Base-by-base conservation (phyloP, 2,797 vertebrate species). In the Chromis chromis region DNA sequence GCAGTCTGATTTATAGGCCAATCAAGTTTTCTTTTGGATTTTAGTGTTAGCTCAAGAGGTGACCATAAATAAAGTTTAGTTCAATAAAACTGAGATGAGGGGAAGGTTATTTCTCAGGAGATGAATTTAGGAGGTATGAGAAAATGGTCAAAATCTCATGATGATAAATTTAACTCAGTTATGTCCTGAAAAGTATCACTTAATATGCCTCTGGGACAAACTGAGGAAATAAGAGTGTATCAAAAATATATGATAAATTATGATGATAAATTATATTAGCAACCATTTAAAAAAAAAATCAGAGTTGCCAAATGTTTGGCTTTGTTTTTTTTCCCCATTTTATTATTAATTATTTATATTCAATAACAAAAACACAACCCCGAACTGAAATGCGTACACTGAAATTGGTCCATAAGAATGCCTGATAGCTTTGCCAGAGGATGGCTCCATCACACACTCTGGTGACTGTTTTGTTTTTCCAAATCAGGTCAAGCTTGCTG, bases 401-500 rank as follows among this genome's bases (percentile, higher is more conserved):
- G 25, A 65, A 52, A 44, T 2, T 53, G 7, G 11, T 31, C 21
- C 46, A 52, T 19, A 42, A 42, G 3, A 42, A 42, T 17, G 13
- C 1, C 40, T 17, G 16, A 9, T 42, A 17, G 17, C 14, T 14
- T 16, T 16, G 40, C 16, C 40, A 16, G 16, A 16, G 40, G 0
- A 21, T 22, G 14, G 57, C 7, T 3, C 27, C 3, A 16, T 44
- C 22, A n/a, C 14, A 10, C 44, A 19, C 21, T 24, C 4, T 49
- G 13, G 42, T 22, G 8, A 16, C 19, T 8, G 1, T 14, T 14
- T 25, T 49, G 24, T 78, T 65, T 72, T 4, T 74, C 11, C 22
- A 22, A 19, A 40, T 76, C 59, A 90, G 87, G 70, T 68, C 74
- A 74, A 25, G 49, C 46, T 21, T 76, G 73, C 46, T 79, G 28